These are phyloP conservation scores for Lethenteron camtschaticum DNA, from an alignment of 2,113 vertebrate genomes.

Conservation along the genomic window DNA sequence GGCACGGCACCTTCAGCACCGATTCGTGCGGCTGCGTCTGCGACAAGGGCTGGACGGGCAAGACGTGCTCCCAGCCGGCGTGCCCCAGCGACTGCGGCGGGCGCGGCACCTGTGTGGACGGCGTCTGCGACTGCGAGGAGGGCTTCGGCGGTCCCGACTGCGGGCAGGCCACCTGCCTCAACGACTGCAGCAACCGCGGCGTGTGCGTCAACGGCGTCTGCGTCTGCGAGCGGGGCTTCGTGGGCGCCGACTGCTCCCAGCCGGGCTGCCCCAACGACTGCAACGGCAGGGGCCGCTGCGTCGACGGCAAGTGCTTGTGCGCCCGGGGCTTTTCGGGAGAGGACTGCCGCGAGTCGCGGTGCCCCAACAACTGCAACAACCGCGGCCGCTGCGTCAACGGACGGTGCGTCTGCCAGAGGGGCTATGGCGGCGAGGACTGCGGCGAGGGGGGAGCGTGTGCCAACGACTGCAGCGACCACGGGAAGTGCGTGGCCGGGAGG, in stretches of 20 bases:
- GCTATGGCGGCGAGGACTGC: constrained; percentile 47
- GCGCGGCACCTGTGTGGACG: constrained; percentile 36
- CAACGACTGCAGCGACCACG: constrained; percentile 33
- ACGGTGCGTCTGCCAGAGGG: constrained; percentile 40
- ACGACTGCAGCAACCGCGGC: constrained; percentile 36
- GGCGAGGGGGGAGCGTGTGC: constrained; percentile 35
- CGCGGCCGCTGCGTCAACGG: constrained; percentile 47
- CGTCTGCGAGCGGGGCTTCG: constrained; percentile 35
- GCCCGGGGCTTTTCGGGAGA: constrained; percentile 30
- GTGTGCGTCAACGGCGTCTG: constrained; percentile 42
- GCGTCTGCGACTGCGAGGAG: constrained; percentile 45
- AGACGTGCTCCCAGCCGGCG: constrained; percentile 37
- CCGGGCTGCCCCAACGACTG: constrained; percentile 53
- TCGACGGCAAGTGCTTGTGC: constrained; percentile 51
- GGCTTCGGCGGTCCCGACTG: constrained; percentile 53
- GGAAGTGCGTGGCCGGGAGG: constrained; percentile 39
- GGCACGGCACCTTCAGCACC: constrained; percentile 62
- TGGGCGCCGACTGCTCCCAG: constrained; percentile 36
- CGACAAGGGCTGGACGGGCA: constrained; percentile 42
- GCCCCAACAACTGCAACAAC: constrained; percentile 39
- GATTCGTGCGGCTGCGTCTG: constrained; percentile 50
- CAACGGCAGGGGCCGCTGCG: constrained; percentile 32
- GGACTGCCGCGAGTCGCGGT: constrained; percentile 41
- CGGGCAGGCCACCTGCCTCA: constrained; percentile 37
- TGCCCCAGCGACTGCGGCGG: constrained; percentile 49